Evolutionary conservation across 2,888 invertebrate genomes (phyloP).

Genomic region (Lysandra coridon): DNA sequence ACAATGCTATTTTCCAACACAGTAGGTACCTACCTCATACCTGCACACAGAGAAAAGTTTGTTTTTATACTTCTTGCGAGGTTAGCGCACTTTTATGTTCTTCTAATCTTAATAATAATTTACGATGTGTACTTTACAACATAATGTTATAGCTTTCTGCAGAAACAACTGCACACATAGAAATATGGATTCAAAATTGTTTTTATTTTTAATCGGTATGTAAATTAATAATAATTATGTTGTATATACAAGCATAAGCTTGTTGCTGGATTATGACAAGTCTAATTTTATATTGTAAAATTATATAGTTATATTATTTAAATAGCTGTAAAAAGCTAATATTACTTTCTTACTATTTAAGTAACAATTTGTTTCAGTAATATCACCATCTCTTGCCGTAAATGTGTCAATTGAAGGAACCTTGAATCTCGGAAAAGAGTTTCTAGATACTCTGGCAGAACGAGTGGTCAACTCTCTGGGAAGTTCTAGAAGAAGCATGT

Average conservation of each 20-base stretch:
- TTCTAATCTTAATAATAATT: neutral
- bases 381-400: conserved; percentile 44
- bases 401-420: conserved; percentile 64
- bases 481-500: conserved; percentile 46
- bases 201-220: neutral
- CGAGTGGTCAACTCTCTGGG: conserved; percentile 44
- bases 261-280: neutral
- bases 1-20: no score
- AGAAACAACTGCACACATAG: neutral
- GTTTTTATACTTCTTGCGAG: no score
- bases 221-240: neutral
- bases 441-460: conserved; percentile 53
- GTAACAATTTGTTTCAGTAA: neutral
- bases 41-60: no score
- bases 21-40: no score
- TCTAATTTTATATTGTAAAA: no score
- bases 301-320: no score
- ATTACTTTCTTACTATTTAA: neutral
- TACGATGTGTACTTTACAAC: conserved; percentile 5
- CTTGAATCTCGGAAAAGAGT: conserved; percentile 59
- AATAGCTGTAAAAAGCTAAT: no score
- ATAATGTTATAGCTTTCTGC: neutral
- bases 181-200: neutral
- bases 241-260: neutral
- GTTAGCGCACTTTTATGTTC: neutral